A percentile compares a stretch with the other conserved stretches of the same genome.
Conservation (phyloP, 2,888 invertebrate species). For the Hypomecis atomaria region DNA sequence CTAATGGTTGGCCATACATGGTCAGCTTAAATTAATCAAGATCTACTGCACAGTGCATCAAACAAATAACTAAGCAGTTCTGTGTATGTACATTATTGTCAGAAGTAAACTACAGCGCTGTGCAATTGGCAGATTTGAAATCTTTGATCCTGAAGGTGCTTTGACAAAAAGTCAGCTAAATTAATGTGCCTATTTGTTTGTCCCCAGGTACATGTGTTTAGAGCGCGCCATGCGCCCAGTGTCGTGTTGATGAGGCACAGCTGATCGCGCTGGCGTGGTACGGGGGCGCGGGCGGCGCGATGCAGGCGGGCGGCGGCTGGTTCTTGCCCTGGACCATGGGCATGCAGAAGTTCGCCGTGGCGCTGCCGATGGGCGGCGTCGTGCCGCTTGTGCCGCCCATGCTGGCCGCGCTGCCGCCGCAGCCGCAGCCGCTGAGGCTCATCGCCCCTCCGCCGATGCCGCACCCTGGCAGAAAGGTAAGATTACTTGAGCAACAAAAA, state of each 20-base stretch:
- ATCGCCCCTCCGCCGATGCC: conserved; percentile 72
- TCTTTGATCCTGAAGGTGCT: no score
- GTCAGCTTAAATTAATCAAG: no score
- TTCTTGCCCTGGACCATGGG: conserved; percentile 81
- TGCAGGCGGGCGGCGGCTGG: conserved; percentile 80
- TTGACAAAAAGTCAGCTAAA: no score
- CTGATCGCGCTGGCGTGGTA: conserved; percentile 82
- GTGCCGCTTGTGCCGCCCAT: conserved; percentile 75
- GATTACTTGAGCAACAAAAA: no score
- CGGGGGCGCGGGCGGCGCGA: conserved; percentile 79
- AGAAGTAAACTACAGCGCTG: no score
- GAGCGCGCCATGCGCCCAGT: conserved; percentile 33
- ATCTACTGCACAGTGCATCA: no score
- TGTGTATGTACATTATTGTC: no score
- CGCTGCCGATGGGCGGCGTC: conserved; percentile 79
- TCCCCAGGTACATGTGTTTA: conserved; percentile 74
- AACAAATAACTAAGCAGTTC: no score
- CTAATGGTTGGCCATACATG: no score
- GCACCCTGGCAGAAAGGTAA: conserved; percentile 54
- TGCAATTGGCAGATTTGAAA: no score
- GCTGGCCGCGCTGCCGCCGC: conserved; percentile 73
- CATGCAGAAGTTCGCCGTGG: conserved; percentile 80
- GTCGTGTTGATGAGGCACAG: conserved; percentile 70
- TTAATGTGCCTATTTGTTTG: conserved; percentile 42
- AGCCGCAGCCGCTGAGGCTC: conserved; percentile 72